Conservation (phyloP, 2,888 invertebrate species). For the Oxycera nigricornis region DNA sequence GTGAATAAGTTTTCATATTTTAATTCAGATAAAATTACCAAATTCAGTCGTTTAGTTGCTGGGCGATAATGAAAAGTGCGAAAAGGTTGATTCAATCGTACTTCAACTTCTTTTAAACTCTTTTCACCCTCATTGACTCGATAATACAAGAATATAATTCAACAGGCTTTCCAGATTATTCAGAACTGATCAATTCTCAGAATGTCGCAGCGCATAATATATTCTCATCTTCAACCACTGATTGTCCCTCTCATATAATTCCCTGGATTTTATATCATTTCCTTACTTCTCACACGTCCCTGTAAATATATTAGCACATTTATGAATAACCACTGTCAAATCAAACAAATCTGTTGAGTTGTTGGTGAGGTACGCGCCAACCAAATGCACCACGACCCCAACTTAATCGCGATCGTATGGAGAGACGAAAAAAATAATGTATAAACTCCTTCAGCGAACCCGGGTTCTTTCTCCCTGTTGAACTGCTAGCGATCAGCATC, state of each 20-base stretch:
- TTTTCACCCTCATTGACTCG: too few relatives aligned
- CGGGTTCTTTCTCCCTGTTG: not conserved
- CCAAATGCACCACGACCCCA: slow-evolving; percentile 24
- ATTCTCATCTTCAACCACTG: not conserved
- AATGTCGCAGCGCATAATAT: not conserved
- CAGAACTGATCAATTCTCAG: not conserved
- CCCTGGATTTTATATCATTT: not conserved
- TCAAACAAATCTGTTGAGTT: slow-evolving; percentile 36
- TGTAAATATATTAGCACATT: slow-evolving; percentile 27
- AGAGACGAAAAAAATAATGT: slow-evolving; percentile 18
- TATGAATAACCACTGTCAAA: slow-evolving; percentile 41
- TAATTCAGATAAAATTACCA: too few relatives aligned
- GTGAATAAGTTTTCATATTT: too few relatives aligned
- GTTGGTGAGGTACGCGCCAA: slow-evolving; percentile 22
- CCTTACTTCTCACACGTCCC: not conserved
- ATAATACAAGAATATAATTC: not conserved
- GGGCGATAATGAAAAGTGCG: too few relatives aligned
- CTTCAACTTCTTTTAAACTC: too few relatives aligned
- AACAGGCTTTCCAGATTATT: not conserved
- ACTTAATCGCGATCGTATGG: slow-evolving; percentile 29
- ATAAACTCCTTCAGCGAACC: slow-evolving; percentile 5
- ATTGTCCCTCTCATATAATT: not conserved
- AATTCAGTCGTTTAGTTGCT: too few relatives aligned
- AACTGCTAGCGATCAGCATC: not conserved
- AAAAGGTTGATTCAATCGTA: too few relatives aligned